A percentile compares a stretch with the other conserved stretches of the same genome.
Evolutionary conservation across 2,797 vertebrate species (phyloP).

Genomic region (Sebastes elongatus): DNA sequence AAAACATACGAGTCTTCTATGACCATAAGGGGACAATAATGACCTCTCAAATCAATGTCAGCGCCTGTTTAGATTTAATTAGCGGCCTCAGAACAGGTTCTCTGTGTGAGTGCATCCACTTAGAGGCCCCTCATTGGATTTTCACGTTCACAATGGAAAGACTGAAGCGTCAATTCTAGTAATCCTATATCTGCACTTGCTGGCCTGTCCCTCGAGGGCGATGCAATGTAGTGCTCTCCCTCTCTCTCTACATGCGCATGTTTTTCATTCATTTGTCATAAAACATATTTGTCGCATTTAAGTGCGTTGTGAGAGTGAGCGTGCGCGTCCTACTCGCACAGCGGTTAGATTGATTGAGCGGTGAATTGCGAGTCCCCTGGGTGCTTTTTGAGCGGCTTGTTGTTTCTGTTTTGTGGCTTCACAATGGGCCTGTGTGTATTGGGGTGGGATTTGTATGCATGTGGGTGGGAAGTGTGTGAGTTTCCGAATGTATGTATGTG

Average conservation of each 20-base stretch:
- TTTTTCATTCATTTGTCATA: constrained; percentile 71
- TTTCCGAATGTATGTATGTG: constrained; percentile 38
- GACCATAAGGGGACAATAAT: constrained; percentile 69
- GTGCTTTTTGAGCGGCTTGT: constrained; percentile 77
- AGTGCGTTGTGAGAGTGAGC: constrained; percentile 44
- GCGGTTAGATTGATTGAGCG: constrained; percentile 76
- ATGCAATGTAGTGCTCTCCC: constrained; percentile 25
- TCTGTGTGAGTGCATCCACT: constrained; percentile 75
- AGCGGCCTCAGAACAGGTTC: constrained; percentile 74
- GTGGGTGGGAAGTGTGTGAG: constrained; percentile 62
- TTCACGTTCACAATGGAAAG: constrained; percentile 80
- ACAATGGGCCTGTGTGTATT: constrained; percentile 71
- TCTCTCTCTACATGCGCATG: neutral
- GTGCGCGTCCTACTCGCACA: constrained; percentile 31
- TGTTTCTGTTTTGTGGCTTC: constrained; percentile 76
- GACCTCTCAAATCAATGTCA: constrained; percentile 78
- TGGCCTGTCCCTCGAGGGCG: constrained; percentile 74
- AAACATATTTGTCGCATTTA: constrained; percentile 70
- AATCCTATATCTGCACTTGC: constrained; percentile 81
- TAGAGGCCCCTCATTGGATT: constrained; percentile 80
- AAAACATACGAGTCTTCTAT: constrained; percentile 30
- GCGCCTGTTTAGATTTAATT: constrained; percentile 81
- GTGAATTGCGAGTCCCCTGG: constrained; percentile 80
- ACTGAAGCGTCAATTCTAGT: constrained; percentile 79
- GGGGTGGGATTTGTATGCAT: constrained; percentile 60